Evolutionary conservation across 2,888 invertebrate species (phyloP).

Genomic region (Drosophila sordidapex): DNA sequence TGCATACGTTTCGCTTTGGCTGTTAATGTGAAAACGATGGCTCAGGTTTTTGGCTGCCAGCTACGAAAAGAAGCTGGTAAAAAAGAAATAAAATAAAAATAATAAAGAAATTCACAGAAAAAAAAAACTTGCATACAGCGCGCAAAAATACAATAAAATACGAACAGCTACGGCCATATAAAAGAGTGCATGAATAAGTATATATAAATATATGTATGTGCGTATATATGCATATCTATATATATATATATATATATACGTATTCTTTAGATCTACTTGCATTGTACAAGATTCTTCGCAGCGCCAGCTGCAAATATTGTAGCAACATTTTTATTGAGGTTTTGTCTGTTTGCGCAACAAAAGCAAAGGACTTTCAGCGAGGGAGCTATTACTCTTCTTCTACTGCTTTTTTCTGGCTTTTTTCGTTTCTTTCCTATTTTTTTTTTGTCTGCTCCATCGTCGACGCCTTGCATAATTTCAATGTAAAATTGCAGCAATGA

Average conservation of each 20-base stretch:
- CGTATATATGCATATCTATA: constrained; percentile 12
- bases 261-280: constrained; percentile 47
- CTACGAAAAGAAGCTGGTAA: constrained; percentile 41
- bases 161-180: constrained; percentile 37
- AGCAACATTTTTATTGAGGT: constrained; percentile 81
- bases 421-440: constrained; percentile 11
- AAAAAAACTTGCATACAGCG: constrained; percentile 56
- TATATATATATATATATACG: neutral
- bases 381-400: constrained; percentile 61
- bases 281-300: constrained; percentile 68
- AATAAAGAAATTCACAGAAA: constrained; percentile 45
- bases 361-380: constrained; percentile 56
- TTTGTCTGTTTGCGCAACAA: constrained; percentile 79
- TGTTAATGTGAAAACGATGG: constrained; percentile 81
- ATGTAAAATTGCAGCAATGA: constrained; percentile 73
- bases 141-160: constrained; percentile 59
- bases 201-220: constrained; percentile 21
- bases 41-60: constrained; percentile 73
- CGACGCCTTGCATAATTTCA: constrained; percentile 70
- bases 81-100: constrained; percentile 41
- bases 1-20: constrained; percentile 80
- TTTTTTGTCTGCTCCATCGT: constrained; percentile 25
- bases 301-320: constrained; percentile 79
- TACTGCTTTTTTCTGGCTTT: constrained; percentile 6
- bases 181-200: constrained; percentile 32